phyloP scores from a whole-genome alignment of 2,113 vertebrate genomes.

The Osmerus eperlanus region DNA sequence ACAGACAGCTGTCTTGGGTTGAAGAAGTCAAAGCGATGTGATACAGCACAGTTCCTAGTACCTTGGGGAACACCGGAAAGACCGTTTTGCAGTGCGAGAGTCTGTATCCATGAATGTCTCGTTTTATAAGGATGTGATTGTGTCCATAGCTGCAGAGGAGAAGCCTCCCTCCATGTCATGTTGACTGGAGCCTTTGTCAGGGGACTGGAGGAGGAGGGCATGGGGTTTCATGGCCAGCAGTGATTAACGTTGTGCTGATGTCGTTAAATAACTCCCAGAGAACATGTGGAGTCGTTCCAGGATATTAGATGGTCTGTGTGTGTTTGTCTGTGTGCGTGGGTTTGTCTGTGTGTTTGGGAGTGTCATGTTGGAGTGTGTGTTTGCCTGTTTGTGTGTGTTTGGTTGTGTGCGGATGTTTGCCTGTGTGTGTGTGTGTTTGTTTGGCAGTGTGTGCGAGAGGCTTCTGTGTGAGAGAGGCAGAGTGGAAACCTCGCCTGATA shows the following conservation, averaged over 20 bases:
- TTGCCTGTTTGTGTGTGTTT: background rate
- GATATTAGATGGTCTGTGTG: slow-evolving; percentile 7
- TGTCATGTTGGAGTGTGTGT: background rate
- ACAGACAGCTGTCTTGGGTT: no score
- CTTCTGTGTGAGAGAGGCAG: background rate
- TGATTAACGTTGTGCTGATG: background rate
- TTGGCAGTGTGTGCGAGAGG: background rate
- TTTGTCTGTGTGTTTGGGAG: slow-evolving; percentile 10
- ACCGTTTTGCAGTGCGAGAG: background rate
- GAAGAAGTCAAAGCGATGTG: no score
- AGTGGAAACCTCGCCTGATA: no score
- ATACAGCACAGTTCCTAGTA: no score
- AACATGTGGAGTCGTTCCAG: slow-evolving; percentile 3
- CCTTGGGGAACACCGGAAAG: no score
- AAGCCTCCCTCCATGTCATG: background rate
- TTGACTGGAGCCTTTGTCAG: background rate
- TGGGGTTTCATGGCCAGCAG: background rate
- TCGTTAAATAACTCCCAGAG: background rate
- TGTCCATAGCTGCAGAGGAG: no score
- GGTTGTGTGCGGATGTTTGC: background rate
- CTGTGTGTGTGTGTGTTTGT: background rate
- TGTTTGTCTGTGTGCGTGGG: slow-evolving; percentile 10
- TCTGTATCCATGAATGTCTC: slow-evolving; percentile 2
- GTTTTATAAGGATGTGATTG: background rate
- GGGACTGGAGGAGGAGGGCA: background rate